phyloP scores from a whole-genome alignment of 2,113 vertebrate species.

The Ariopsis seemanni region DNA sequence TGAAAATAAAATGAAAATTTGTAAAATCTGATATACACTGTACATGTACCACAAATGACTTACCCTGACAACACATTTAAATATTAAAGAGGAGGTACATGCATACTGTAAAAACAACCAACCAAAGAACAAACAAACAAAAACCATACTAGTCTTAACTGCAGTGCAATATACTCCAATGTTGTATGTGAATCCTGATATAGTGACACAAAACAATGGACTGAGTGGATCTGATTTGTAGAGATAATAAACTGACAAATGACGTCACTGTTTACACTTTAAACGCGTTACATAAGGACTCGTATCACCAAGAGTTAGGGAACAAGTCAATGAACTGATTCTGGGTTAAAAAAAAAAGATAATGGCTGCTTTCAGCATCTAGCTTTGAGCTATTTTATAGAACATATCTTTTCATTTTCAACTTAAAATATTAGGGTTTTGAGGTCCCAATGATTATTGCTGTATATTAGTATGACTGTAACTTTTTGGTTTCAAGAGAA shows the following conservation, averaged over 20 bases:
- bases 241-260: neutral
- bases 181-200: neutral
- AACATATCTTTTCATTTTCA: neutral
- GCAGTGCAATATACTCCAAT: neutral
- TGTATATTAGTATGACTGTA: neutral
- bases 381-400: neutral
- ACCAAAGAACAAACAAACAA: neutral
- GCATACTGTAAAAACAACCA: neutral
- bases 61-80: neutral
- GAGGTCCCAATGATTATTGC: neutral
- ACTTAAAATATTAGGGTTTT: neutral
- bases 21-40: neutral
- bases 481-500: neutral
- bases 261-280: neutral
- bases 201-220: neutral
- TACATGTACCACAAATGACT: neutral
- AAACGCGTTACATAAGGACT: neutral
- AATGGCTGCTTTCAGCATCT: neutral
- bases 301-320: neutral
- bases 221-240: neutral
- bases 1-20: neutral
- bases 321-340: slow-evolving; percentile 1
- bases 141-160: neutral
- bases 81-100: neutral
- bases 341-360: neutral